These are phyloP conservation scores for Sarcophaga carnaria DNA, from an alignment of 2,888 invertebrate genomes.

Conservation along the genomic window DNA sequence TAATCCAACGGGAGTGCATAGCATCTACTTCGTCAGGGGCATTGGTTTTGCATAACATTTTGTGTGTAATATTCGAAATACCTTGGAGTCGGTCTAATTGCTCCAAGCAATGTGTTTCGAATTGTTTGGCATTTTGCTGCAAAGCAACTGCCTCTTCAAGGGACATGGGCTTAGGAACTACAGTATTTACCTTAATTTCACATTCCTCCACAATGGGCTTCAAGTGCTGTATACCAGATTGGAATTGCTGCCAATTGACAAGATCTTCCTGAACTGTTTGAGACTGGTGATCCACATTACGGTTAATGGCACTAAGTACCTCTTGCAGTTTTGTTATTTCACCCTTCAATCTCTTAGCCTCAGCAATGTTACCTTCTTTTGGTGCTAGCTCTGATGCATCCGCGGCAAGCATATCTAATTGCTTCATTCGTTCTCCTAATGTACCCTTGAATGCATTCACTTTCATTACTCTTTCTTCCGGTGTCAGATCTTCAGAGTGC, in stretches of 20 bases:
- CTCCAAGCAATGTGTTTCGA: constrained; percentile 90
- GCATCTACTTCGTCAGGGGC: constrained; percentile 93
- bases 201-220: constrained; percentile 95
- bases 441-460: constrained; percentile 89
- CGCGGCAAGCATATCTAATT: constrained; percentile 88
- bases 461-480: constrained; percentile 91
- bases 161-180: constrained; percentile 87
- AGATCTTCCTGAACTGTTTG: constrained; percentile 90
- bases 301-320: constrained; percentile 89
- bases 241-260: constrained; percentile 92
- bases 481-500: constrained; percentile 89
- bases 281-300: constrained; percentile 89
- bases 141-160: constrained; percentile 91
- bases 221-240: constrained; percentile 89
- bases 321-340: constrained; percentile 90
- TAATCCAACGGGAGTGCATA: constrained; percentile 91
- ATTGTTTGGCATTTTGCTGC: constrained; percentile 87
- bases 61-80: constrained; percentile 88
- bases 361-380: constrained; percentile 86
- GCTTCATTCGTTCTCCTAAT: constrained; percentile 88
- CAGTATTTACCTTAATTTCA: constrained; percentile 87
- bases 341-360: constrained; percentile 88
- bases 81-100: constrained; percentile 89
- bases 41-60: constrained; percentile 88
- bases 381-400: constrained; percentile 89